Conservation (phyloP, 2,113 vertebrate species). For the Tragelaphus scriptus region DNA sequence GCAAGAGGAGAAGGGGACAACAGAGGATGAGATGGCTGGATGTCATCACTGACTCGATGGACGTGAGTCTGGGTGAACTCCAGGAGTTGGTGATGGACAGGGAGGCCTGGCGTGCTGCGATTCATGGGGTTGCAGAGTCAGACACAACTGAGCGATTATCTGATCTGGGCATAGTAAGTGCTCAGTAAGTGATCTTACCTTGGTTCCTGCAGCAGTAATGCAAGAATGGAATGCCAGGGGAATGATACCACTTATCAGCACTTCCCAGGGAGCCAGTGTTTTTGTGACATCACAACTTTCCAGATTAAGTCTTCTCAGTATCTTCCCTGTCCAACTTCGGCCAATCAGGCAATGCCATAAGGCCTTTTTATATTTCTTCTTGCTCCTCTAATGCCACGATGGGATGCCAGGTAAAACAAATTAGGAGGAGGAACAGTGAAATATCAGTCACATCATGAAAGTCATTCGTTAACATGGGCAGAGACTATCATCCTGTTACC, state of each 20-base stretch:
- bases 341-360: neutral
- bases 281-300: neutral
- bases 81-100: no score
- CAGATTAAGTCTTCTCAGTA: neutral
- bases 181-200: accelerated
- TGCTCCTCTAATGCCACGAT: neutral
- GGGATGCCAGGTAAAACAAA: neutral
- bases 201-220: neutral
- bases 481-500: neutral
- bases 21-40: no score
- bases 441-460: neutral
- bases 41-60: no score
- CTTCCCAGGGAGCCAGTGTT: neutral
- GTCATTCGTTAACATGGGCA: neutral
- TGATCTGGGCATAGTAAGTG: no score
- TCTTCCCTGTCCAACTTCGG: neutral
- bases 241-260: neutral
- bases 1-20: no score
- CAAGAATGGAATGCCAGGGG: neutral
- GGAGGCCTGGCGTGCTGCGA: no score
- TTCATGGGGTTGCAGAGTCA: no score
- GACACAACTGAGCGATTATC: no score
- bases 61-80: no score
- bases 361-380: neutral
- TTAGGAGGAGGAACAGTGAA: neutral